Conservation (phyloP, 2,888 invertebrate species). For the Pristionchus exspectatus region DNA sequence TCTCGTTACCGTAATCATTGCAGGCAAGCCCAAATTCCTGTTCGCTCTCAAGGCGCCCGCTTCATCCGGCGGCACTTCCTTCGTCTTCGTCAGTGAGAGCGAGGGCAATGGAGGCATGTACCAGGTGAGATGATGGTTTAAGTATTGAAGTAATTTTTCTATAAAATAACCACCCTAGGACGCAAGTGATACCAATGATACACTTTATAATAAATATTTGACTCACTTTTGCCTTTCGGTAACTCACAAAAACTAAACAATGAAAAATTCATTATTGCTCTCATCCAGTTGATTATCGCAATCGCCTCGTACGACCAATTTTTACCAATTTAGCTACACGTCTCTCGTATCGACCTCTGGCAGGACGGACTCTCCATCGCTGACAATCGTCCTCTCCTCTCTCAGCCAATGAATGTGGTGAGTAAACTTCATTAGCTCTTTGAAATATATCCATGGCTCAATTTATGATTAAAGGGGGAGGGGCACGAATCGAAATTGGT, state of each 20-base stretch:
- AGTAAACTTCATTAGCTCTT: not conserved
- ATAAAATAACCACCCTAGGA: no score
- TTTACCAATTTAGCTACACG: constrained; percentile 65
- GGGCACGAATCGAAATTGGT: no score
- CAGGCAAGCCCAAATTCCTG: constrained; percentile 75
- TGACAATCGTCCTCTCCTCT: constrained; percentile 70
- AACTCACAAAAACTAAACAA: no score
- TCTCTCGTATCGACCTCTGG: constrained; percentile 72
- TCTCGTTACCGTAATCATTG: not conserved
- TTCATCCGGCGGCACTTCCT: constrained; percentile 70
- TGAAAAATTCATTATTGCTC: no score
- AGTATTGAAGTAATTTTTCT: no score
- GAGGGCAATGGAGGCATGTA: constrained; percentile 65
- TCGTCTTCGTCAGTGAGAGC: constrained; percentile 69
- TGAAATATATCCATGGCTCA: no score
- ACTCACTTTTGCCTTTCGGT: no score
- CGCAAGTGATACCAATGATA: no score
- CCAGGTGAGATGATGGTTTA: not conserved
- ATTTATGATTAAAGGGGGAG: no score
- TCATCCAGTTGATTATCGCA: no score
- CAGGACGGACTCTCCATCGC: constrained; percentile 72
- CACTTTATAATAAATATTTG: no score
- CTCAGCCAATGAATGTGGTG: constrained; percentile 65
- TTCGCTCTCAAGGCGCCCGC: constrained; percentile 73
- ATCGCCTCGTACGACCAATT: no score